Evolutionary conservation across 2,113 vertebrate species (phyloP).

Genomic region (Physeter macrocephalus): DNA sequence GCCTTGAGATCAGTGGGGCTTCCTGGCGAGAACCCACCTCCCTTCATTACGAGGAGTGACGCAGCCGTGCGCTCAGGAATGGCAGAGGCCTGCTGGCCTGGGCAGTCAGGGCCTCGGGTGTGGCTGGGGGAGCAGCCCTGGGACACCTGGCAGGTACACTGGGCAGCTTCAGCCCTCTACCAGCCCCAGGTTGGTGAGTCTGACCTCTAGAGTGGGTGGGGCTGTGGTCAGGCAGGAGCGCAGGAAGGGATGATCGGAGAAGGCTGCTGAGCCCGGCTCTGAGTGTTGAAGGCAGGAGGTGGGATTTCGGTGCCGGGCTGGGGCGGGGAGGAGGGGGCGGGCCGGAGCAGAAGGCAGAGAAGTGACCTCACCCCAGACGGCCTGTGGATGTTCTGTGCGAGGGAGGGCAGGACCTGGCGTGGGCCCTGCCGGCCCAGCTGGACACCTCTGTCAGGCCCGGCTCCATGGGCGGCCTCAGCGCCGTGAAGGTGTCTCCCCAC

Average conservation of each 20-base stretch:
- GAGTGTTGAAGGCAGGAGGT: no score
- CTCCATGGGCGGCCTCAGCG: slow-evolving; percentile 77
- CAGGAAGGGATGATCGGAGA: accelerated
- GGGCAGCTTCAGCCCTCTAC: not conserved
- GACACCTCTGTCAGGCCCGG: slow-evolving; percentile 77
- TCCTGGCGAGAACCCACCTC: accelerated
- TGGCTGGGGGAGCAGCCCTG: no score
- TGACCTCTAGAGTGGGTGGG: not conserved
- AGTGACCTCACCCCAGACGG: not conserved
- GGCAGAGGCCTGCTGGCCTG: not conserved
- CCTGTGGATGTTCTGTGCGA: not conserved
- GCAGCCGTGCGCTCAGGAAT: accelerated
- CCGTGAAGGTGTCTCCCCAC: slow-evolving; percentile 66
- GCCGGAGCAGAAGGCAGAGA: not conserved
- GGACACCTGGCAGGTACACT: not conserved
- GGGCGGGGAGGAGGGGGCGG: not conserved
- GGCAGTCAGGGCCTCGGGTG: accelerated
- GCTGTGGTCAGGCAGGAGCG: accelerated
- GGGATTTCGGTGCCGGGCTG: not conserved
- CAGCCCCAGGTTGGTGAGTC: not conserved
- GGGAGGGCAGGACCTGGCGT: not conserved
- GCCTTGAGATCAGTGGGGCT: not conserved
- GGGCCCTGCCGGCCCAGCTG: not conserved
- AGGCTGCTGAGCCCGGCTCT: not conserved
- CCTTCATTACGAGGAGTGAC: not conserved